These are phyloP conservation scores for Platyscapa corneri DNA, from an alignment of 1,140 invertebrate genomes.

Conservation along the genomic window DNA sequence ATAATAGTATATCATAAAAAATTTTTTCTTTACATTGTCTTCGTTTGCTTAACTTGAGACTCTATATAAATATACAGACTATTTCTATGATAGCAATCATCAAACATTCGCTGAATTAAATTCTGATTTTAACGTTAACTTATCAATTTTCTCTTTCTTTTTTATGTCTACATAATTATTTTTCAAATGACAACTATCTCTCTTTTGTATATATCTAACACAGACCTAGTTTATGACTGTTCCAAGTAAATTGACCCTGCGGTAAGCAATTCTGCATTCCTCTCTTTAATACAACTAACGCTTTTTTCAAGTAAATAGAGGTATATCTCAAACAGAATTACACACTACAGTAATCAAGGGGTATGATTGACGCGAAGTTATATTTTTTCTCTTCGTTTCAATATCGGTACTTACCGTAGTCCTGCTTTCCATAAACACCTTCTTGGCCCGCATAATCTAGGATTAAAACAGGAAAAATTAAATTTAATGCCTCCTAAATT, in stretches of 20 bases:
- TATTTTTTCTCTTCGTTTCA: conserved; percentile 43
- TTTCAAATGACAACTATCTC: conserved; percentile 35
- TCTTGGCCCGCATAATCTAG: conserved; percentile 71
- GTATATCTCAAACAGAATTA: conserved; percentile 41
- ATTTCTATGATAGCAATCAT: conserved; percentile 41
- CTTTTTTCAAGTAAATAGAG: conserved; percentile 15
- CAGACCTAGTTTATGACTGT: conserved; percentile 35
- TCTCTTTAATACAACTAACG: conserved; percentile 25
- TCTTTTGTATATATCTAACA: conserved; percentile 37
- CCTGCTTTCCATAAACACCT: conserved; percentile 70
- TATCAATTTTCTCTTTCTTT: conserved; percentile 28
- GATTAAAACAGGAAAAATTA: conserved; percentile 56
- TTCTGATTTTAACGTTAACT: conserved; percentile 26
- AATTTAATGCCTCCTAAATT: background rate
- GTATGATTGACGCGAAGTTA: conserved; percentile 34
- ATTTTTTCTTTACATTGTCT: conserved; percentile 50
- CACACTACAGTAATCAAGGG: conserved; percentile 23
- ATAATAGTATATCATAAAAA: conserved; percentile 59
- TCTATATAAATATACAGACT: conserved; percentile 50
- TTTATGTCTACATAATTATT: conserved; percentile 25
- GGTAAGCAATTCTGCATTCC: conserved; percentile 40
- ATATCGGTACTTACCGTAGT: conserved; percentile 72
- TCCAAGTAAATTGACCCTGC: conserved; percentile 36
- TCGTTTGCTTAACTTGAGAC: conserved; percentile 18
- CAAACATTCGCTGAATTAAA: conserved; percentile 33